phyloP scores from a whole-genome alignment of 2,113 vertebrate genomes.

The Entomyzon cyanotis region DNA sequence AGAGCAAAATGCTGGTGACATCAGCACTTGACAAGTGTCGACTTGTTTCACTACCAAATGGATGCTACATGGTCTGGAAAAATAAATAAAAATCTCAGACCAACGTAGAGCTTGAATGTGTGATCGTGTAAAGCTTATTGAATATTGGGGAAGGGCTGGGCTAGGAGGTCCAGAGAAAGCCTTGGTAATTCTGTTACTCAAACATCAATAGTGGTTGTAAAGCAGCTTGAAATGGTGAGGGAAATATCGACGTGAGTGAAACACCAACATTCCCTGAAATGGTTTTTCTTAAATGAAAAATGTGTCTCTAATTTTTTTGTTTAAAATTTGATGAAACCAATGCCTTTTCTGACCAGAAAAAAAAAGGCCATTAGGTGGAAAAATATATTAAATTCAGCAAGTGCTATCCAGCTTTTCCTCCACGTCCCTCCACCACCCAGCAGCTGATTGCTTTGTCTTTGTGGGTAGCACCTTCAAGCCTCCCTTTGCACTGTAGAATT shows the following conservation, averaged over 20 bases:
- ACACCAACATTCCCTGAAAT: not conserved
- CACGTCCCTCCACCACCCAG: not conserved
- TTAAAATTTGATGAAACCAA: not conserved
- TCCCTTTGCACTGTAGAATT: not conserved
- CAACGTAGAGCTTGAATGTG: not conserved
- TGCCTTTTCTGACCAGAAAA: not conserved
- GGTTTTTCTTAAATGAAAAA: not conserved
- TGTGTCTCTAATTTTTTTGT: not conserved
- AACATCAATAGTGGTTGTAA: not conserved
- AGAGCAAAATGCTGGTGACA: conserved; percentile 8
- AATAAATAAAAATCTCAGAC: not conserved
- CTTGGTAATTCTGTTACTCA: not conserved
- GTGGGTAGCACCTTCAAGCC: not conserved
- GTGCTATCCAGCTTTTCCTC: not conserved
- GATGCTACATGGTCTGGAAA: not conserved
- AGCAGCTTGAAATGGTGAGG: not conserved
- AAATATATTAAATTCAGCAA: not conserved
- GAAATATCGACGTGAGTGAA: not conserved
- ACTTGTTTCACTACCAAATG: conserved; percentile 13
- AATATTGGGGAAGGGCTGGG: not conserved
- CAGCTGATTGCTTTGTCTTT: not conserved
- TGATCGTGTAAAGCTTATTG: not conserved
- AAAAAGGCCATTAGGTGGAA: not conserved
- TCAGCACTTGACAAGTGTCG: conserved; percentile 7
- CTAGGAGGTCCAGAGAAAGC: not conserved